Evolutionary conservation across 2,113 vertebrate genomes (phyloP).

Genomic region (Sphaerodactylus townsendi): DNA sequence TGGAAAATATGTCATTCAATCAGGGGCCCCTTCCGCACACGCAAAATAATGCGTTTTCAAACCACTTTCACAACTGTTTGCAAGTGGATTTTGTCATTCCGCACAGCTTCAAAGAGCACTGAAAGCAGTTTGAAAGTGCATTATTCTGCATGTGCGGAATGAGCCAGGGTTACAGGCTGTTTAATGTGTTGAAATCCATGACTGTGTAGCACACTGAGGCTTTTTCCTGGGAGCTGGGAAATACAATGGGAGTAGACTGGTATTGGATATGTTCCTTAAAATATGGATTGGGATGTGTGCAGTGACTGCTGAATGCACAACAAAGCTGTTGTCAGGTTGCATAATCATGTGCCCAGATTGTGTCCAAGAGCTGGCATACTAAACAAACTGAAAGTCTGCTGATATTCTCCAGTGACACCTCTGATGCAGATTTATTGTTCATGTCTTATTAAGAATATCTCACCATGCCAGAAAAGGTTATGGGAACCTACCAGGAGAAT

Average conservation of each 20-base stretch:
- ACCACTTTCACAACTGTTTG: too few species aligned
- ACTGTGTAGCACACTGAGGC: background rate
- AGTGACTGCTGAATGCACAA: background rate
- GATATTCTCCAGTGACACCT: background rate
- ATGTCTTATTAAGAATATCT: background rate
- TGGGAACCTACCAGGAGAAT: background rate
- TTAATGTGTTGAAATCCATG: background rate
- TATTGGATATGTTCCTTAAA: too few species aligned
- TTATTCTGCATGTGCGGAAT: too few species aligned
- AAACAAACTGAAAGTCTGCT: background rate
- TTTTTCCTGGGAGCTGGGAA: too few species aligned
- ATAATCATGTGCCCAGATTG: background rate
- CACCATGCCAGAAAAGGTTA: background rate
- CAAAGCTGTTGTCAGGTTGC: background rate
- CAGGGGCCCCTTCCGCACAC: too few species aligned
- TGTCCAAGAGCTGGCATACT: background rate
- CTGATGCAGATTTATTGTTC: background rate
- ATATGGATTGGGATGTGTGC: background rate
- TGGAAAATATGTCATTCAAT: background rate
- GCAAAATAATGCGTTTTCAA: too few species aligned
- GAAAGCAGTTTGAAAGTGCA: too few species aligned
- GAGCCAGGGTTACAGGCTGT: background rate
- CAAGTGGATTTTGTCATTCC: too few species aligned
- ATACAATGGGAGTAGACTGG: too few species aligned
- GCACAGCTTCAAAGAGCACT: too few species aligned